phyloP scores from a whole-genome alignment of 2,888 invertebrate species.

The Drosophila flavopinicola region DNA sequence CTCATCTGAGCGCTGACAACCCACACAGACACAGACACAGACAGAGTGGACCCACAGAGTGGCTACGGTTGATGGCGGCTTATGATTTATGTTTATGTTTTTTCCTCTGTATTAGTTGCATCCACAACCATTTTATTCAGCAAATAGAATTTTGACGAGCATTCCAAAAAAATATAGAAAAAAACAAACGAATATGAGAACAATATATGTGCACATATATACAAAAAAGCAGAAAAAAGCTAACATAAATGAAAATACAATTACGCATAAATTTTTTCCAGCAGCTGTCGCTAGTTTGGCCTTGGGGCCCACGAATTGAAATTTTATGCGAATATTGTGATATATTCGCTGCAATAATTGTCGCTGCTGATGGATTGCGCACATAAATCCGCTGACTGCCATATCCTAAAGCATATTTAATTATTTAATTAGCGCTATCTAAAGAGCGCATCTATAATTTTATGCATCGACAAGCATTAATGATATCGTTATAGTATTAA shows the following conservation, averaged over 20 bases:
- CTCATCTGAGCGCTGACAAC: conserved; percentile 46
- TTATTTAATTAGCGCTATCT: conserved; percentile 81
- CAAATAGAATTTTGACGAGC: conserved; percentile 33
- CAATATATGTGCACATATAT: too few species aligned
- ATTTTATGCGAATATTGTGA: conserved; percentile 26
- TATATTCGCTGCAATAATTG: conserved; percentile 64
- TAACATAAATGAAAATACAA: conserved; percentile 18
- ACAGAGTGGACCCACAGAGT: conserved; percentile 4
- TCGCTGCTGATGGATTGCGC: conserved; percentile 61
- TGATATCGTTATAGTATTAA: conserved; percentile 71
- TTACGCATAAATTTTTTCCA: conserved; percentile 11
- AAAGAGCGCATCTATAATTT: conserved; percentile 77
- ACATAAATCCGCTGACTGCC: conserved; percentile 63
- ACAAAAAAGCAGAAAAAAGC: neutral
- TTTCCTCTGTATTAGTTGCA: conserved; percentile 9
- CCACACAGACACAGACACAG: conserved; percentile 11
- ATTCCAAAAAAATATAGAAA: conserved; percentile 28
- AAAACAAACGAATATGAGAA: neutral
- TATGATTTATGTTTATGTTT: conserved; percentile 47
- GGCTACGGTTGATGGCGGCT: conserved; percentile 1
- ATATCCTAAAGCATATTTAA: conserved; percentile 75
- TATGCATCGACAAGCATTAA: conserved; percentile 76
- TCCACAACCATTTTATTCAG: conserved; percentile 6
- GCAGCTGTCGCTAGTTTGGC: conserved; percentile 38
- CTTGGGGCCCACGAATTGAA: conserved; percentile 12